A percentile compares a stretch with the other conserved stretches of the same genome.
phyloP scores from a whole-genome alignment of 2,797 vertebrate species.

The Sebastes umbrosus region DNA sequence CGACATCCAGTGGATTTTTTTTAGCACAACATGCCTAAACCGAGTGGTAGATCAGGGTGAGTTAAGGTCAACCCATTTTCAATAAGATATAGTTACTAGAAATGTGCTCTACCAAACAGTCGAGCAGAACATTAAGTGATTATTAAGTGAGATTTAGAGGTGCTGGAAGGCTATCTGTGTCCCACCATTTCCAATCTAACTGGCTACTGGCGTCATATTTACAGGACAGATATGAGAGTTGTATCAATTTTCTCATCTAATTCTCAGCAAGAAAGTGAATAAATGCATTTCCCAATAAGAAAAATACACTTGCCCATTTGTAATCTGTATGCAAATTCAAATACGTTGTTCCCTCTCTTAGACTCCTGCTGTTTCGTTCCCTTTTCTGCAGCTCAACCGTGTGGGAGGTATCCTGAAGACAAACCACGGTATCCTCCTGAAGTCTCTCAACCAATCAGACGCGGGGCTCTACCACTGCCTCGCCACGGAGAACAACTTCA shows the following conservation, averaged over 20 bases:
- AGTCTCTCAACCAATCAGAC: constrained; percentile 82
- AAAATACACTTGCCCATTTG: background rate
- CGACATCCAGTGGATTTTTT: too few relatives aligned
- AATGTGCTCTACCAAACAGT: too few relatives aligned
- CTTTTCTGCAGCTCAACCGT: constrained; percentile 76
- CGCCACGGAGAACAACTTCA: constrained; percentile 87
- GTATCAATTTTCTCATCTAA: background rate
- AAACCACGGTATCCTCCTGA: constrained; percentile 83
- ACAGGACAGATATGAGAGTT: background rate
- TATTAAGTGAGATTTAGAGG: background rate
- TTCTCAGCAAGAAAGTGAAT: background rate
- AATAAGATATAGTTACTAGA: too few relatives aligned
- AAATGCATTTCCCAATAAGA: background rate
- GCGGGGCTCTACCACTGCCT: constrained; percentile 85
- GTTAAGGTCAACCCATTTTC: too few relatives aligned
- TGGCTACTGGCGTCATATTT: background rate
- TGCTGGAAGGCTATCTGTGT: background rate
- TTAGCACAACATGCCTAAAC: too few relatives aligned
- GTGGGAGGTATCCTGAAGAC: constrained; percentile 79
- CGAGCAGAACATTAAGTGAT: too few relatives aligned
- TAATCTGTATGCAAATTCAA: background rate
- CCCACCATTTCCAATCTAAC: background rate
- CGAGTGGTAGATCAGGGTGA: too few relatives aligned
- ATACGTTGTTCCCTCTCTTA: background rate
- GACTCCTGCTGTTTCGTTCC: background rate